A percentile compares a stretch with the other conserved stretches of the same genome.
Evolutionary conservation across 2,797 vertebrate genomes (phyloP).

Genomic region (Naso thynnoides): DNA sequence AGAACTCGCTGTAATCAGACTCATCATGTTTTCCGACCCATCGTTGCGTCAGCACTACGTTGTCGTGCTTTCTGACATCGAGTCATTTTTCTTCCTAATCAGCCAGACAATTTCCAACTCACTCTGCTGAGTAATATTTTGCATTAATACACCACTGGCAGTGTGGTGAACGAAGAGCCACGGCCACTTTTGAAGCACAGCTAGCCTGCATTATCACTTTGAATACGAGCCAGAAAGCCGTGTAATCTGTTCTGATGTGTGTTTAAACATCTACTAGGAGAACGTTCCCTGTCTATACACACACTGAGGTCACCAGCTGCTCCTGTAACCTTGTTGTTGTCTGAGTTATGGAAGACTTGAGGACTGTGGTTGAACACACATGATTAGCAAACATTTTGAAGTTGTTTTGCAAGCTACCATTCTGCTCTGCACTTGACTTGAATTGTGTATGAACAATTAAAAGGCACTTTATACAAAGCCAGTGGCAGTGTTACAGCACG

Average conservation of each 20-base stretch:
- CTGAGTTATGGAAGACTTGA: not conserved
- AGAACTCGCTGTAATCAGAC: not conserved
- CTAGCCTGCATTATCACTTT: not conserved
- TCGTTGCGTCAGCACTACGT: slow-evolving; percentile 23
- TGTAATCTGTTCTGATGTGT: not conserved
- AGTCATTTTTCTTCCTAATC: slow-evolving; percentile 17
- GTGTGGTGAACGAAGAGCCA: not conserved
- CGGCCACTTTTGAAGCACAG: not conserved
- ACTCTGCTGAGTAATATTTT: not conserved
- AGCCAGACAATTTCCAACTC: not conserved
- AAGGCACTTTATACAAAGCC: not conserved
- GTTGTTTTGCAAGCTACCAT: not conserved
- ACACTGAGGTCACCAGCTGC: not conserved
- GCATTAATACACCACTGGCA: not conserved
- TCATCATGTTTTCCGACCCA: slow-evolving; percentile 8
- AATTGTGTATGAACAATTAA: not conserved
- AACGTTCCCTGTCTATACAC: slow-evolving; percentile 1
- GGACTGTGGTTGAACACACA: not conserved
- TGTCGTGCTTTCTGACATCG: slow-evolving; percentile 10
- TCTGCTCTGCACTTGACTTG: not conserved
- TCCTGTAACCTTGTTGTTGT: not conserved
- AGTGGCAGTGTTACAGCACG: not conserved
- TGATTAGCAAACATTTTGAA: not conserved
- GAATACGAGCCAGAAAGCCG: not conserved
- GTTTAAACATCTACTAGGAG: not conserved